phyloP scores from a whole-genome alignment of 2,113 vertebrate genomes.

The Ascaphus truei region DNA sequence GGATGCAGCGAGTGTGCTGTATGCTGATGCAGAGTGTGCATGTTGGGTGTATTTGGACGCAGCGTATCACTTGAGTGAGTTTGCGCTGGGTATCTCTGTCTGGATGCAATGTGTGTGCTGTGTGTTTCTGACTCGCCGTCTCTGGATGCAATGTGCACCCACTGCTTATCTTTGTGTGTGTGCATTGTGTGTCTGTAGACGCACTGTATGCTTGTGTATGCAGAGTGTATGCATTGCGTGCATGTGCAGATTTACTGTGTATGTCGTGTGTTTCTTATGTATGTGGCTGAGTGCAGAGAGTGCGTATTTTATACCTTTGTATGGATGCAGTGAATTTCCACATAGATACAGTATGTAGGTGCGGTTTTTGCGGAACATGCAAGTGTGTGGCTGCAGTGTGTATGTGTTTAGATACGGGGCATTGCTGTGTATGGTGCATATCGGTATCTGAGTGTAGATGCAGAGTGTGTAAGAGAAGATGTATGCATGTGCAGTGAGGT shows the following conservation, averaged over 20 bases:
- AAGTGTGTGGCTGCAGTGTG: not conserved
- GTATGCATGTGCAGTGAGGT: not conserved
- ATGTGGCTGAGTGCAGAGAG: no score
- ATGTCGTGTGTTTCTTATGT: not conserved
- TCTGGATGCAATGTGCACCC: constrained; percentile 1
- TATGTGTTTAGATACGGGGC: not conserved
- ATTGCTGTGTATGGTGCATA: not conserved
- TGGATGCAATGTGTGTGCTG: not conserved
- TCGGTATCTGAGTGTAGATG: not conserved
- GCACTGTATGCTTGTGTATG: not conserved
- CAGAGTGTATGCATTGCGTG: not conserved
- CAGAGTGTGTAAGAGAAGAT: no score
- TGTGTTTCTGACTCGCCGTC: no score
- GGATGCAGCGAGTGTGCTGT: not conserved
- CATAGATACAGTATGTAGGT: no score
- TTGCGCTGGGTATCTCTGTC: no score
- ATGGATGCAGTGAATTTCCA: no score
- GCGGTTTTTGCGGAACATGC: no score
- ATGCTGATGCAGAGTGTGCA: not conserved
- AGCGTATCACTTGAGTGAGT: no score
- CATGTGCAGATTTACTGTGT: constrained; percentile 14
- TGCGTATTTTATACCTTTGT: no score
- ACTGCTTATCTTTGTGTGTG: not conserved
- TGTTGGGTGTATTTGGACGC: no score
- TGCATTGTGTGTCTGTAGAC: not conserved